Conservation (phyloP, 2,113 vertebrate species). For the Hassar affinis region DNA sequence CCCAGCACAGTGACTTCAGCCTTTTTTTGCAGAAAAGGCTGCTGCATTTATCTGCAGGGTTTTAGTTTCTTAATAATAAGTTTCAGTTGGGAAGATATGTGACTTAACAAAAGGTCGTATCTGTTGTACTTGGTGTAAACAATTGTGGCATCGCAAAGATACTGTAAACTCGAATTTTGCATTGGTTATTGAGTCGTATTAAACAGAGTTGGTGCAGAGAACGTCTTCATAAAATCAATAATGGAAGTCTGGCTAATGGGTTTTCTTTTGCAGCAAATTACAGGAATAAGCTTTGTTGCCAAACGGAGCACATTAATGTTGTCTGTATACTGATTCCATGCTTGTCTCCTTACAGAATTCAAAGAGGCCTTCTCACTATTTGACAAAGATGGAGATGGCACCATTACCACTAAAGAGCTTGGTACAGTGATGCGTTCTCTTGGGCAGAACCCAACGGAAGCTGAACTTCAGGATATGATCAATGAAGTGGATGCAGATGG, state of each 20-base stretch:
- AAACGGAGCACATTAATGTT: too few species aligned
- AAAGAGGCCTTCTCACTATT: conserved; percentile 92
- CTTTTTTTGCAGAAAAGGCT: neutral
- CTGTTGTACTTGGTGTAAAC: neutral
- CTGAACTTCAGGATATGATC: conserved; percentile 90
- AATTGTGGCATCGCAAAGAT: neutral
- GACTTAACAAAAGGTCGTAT: neutral
- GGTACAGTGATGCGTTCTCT: conserved; percentile 90
- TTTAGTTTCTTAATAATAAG: neutral
- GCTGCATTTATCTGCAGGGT: neutral
- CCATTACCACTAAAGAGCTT: conserved; percentile 90
- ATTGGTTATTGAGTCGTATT: neutral
- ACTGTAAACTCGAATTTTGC: neutral
- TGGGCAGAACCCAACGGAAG: conserved; percentile 89
- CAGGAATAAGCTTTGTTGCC: neutral
- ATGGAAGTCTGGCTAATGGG: neutral
- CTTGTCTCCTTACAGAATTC: conserved; percentile 74
- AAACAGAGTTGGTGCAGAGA: neutral
- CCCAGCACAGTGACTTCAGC: neutral
- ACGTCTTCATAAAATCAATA: neutral
- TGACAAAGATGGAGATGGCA: conserved; percentile 91
- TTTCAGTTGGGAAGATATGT: neutral
- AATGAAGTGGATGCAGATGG: conserved; percentile 92
- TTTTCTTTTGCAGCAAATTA: too few species aligned
- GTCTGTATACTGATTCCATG: neutral